Conservation (phyloP, 2,113 vertebrate species). For the Prunella himalayana region DNA sequence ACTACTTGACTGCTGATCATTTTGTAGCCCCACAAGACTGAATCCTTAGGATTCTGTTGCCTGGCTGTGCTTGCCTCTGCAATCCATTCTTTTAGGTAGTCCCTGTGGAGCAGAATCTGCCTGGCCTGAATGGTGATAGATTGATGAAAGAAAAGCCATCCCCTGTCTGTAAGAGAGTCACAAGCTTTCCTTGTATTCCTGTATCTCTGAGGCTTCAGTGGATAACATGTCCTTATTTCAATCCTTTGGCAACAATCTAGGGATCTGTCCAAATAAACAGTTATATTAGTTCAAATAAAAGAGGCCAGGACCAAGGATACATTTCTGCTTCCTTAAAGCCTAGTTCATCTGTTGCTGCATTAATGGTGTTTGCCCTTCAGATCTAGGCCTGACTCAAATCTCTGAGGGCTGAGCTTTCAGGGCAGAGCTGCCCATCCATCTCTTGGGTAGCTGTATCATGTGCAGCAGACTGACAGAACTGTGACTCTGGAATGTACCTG, state of each 20-base stretch:
- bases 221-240: neutral
- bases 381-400: neutral
- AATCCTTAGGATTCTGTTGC: neutral
- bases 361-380: neutral
- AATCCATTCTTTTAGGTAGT: neutral
- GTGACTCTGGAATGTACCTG: neutral
- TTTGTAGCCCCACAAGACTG: neutral
- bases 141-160: neutral
- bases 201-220: neutral
- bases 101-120: neutral
- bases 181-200: neutral
- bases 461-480: neutral
- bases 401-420: neutral
- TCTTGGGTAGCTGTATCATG: neutral
- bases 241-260: neutral
- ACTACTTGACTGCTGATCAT: neutral
- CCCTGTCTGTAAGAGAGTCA: neutral
- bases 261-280: neutral
- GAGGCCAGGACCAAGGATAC: neutral
- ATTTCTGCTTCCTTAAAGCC: neutral
- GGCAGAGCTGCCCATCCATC: neutral
- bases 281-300: neutral
- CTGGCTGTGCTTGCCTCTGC: neutral
- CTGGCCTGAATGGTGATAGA: neutral
- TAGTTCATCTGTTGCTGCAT: neutral